phyloP scores from a whole-genome alignment of 2,888 invertebrate species.

The Aporophyla nigra region DNA sequence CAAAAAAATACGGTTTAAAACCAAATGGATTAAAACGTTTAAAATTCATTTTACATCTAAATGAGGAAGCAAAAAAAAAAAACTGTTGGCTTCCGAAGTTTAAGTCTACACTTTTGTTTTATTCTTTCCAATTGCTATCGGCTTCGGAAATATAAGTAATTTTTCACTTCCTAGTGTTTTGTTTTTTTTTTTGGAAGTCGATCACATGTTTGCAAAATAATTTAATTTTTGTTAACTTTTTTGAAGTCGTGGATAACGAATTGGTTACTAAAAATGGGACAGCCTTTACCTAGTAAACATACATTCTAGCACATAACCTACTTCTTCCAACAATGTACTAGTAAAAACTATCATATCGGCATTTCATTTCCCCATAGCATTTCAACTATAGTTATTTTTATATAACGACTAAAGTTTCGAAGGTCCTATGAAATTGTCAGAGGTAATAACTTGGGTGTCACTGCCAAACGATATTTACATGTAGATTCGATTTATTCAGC shows the following conservation, averaged over 20 bases:
- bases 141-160: not conserved
- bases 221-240: no score
- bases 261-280: no score
- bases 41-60: no score
- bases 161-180: not conserved
- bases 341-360: not conserved
- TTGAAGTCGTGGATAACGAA: no score
- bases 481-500: conserved; percentile 41
- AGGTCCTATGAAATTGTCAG: conserved; percentile 50
- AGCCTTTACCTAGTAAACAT: not conserved
- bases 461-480: conserved; percentile 55
- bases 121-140: not conserved
- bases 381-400: conserved; percentile 49
- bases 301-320: conserved; percentile 3
- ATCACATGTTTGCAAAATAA: not conserved
- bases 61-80: not conserved
- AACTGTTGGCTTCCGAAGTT: not conserved
- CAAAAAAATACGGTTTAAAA: no score
- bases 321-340: conserved; percentile 15
- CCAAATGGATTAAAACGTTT: no score
- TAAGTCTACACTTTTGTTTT: not conserved
- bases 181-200: no score
- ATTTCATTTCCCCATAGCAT: conserved; percentile 44
- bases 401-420: conserved; percentile 59
- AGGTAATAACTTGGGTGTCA: conserved; percentile 59